These are phyloP conservation scores for Siniperca scherzeri DNA, from an alignment of 2,797 vertebrate species.

Conservation along the genomic window DNA sequence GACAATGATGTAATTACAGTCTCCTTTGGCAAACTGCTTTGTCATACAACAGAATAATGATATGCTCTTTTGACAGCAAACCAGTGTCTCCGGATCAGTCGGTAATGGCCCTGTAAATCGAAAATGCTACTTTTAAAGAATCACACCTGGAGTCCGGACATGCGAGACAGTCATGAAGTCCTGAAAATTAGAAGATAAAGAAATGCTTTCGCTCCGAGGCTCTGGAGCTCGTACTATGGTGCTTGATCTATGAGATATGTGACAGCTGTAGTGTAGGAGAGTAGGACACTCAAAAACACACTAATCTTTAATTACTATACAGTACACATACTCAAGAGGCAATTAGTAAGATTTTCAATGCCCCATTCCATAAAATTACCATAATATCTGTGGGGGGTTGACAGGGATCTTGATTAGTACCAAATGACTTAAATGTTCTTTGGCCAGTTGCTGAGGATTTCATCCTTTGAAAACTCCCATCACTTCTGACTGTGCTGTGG, in stretches of 20 bases:
- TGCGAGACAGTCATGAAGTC: slow-evolving; percentile 13
- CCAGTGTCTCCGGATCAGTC: slow-evolving; percentile 66
- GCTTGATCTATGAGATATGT: slow-evolving; percentile 42
- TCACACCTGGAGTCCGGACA: slow-evolving; percentile 60
- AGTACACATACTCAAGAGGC: slow-evolving; percentile 33
- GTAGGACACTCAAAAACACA: slow-evolving; percentile 16
- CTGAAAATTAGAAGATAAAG: slow-evolving; percentile 29
- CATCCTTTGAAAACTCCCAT: slow-evolving; percentile 19
- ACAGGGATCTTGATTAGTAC: slow-evolving; percentile 45
- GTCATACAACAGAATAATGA: slow-evolving; percentile 83
- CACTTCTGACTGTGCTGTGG: slow-evolving; percentile 27
- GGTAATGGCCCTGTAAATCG: slow-evolving; percentile 81
- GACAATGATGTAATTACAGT: slow-evolving; percentile 83
- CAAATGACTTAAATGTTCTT: slow-evolving; percentile 41
- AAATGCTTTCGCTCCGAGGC: not conserved
- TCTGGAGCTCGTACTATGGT: not conserved
- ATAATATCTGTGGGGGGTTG: slow-evolving; percentile 38
- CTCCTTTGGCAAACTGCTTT: slow-evolving; percentile 80
- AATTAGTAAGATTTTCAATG: slow-evolving; percentile 46
- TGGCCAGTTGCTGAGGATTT: slow-evolving; percentile 27
- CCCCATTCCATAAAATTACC: slow-evolving; percentile 41
- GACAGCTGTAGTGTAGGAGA: slow-evolving; percentile 30
- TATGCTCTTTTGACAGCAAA: slow-evolving; percentile 80
- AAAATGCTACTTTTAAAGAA: slow-evolving; percentile 65
- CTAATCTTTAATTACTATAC: slow-evolving; percentile 40